Conservation (phyloP, 1,140 invertebrate genomes). For the Drosophila insularis region DNA sequence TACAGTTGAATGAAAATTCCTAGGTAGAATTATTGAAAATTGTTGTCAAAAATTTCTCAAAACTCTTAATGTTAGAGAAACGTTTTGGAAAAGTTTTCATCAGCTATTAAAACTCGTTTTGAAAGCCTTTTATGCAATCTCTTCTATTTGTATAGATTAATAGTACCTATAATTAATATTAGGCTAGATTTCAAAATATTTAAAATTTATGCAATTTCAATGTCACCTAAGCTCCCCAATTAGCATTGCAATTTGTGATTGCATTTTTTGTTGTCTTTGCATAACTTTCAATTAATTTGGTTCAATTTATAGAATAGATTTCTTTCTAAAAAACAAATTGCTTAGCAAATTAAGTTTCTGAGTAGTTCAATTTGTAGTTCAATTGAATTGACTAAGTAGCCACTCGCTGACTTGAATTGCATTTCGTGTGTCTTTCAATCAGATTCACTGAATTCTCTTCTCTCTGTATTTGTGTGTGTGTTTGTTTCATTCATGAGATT, state of each 20-base stretch:
- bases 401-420: background rate
- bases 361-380: constrained; percentile 17
- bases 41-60: too few relatives aligned
- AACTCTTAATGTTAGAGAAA: too few relatives aligned
- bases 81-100: too few relatives aligned
- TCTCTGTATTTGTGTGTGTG: background rate
- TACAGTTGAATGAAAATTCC: too few relatives aligned
- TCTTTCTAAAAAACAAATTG: background rate
- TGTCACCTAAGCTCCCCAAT: constrained; percentile 6
- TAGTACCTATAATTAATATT: too few relatives aligned
- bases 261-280: background rate
- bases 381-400: constrained; percentile 13
- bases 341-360: background rate
- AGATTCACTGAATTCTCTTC: constrained; percentile 39
- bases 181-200: background rate
- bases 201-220: background rate
- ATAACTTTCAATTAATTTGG: constrained; percentile 13
- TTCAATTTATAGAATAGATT: constrained; percentile 10
- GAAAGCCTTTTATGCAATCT: too few relatives aligned
- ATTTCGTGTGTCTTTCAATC: constrained; percentile 4
- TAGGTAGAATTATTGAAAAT: too few relatives aligned
- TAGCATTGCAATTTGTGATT: constrained; percentile 1
- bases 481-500: constrained; percentile 18
- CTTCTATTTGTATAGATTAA: too few relatives aligned
- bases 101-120: too few relatives aligned